Evolutionary conservation across 2,797 vertebrate genomes (phyloP).

Genomic region (Fratercula arctica): DNA sequence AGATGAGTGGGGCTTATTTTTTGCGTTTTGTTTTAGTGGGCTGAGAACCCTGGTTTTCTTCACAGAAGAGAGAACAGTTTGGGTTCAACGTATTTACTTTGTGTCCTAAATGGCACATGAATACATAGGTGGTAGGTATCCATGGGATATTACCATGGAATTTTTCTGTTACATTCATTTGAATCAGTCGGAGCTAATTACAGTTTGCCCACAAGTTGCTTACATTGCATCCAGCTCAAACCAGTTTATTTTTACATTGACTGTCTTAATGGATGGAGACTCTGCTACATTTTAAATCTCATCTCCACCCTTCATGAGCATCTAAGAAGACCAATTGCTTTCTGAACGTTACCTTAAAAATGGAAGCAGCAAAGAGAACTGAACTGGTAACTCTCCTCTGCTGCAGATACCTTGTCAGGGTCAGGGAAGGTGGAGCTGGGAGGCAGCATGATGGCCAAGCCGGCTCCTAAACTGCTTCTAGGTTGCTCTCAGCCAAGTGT

Average conservation of each 20-base stretch:
- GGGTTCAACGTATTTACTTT: not conserved
- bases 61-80: not conserved
- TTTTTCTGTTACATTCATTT: not conserved
- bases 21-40: not conserved
- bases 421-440: not conserved
- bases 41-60: not conserved
- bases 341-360: not conserved
- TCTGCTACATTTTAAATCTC: not conserved
- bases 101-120: not conserved
- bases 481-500: not conserved
- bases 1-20: not conserved
- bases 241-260: not conserved
- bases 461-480: not conserved
- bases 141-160: rapidly evolving
- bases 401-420: not conserved
- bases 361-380: not conserved
- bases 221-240: not conserved
- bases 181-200: not conserved
- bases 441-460: not conserved
- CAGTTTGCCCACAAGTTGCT: not conserved
- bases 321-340: not conserved
- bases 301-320: not conserved
- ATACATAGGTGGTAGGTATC: not conserved
- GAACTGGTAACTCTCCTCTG: not conserved
- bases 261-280: not conserved